phyloP scores from a whole-genome alignment of 2,888 invertebrate species.

The Portevinia maculata region DNA sequence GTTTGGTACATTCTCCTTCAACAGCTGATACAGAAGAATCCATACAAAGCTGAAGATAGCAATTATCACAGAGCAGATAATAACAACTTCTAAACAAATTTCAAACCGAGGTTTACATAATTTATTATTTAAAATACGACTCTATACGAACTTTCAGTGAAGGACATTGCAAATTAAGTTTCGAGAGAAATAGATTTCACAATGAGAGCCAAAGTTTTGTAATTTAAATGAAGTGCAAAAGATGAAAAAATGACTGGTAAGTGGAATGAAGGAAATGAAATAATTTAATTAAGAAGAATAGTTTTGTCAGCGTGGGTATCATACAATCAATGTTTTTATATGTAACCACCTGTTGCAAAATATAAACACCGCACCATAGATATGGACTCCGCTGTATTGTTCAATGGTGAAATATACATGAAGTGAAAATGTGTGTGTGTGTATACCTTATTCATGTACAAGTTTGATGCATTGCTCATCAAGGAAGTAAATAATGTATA shows the following conservation, averaged over 20 bases:
- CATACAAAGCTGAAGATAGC: conserved; percentile 77
- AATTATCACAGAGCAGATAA: conserved; percentile 76
- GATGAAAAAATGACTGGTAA: conserved; percentile 5
- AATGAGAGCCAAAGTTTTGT: conserved; percentile 19
- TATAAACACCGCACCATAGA: neutral
- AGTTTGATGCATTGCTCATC: no score
- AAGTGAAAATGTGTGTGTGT: no score
- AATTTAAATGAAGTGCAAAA: neutral
- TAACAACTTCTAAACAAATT: conserved; percentile 76
- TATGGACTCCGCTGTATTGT: no score
- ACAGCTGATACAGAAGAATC: conserved; percentile 76
- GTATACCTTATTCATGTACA: no score
- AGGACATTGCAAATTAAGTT: conserved; percentile 8
- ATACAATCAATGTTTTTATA: neutral
- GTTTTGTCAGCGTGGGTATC: conserved; percentile 15
- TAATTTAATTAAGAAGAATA: conserved; percentile 56
- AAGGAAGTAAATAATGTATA: no score
- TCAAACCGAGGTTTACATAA: neutral
- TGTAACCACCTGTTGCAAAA: conserved; percentile 29
- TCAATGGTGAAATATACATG: no score
- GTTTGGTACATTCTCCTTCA: conserved; percentile 78
- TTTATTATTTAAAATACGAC: neutral
- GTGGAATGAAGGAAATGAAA: conserved; percentile 10
- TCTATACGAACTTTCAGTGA: conserved; percentile 45
- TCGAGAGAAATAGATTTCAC: conserved; percentile 17